Percentiles rank a stretch among this genome's conserved stretches.
Conservation (phyloP, 2,888 invertebrate species). For the Plagiodera versicolora region DNA sequence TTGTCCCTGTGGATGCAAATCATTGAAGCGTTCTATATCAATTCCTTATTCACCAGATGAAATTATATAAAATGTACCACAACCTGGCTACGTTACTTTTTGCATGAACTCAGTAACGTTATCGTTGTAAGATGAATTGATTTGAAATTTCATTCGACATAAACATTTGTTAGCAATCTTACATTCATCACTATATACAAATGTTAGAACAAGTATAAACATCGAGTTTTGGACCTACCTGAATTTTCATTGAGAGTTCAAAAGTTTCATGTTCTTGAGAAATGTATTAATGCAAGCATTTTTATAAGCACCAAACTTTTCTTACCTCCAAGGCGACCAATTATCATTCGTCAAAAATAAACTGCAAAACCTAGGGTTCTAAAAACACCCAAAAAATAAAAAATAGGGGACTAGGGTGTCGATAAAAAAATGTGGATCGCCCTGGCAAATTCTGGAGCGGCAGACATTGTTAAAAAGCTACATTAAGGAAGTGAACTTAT, state of each 20-base stretch:
- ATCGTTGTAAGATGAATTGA: too few species aligned
- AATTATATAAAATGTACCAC: too few species aligned
- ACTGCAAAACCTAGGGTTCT: slow-evolving; percentile 7
- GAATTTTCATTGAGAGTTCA: neutral
- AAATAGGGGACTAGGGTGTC: slow-evolving; percentile 35
- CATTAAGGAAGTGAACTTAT: slow-evolving; percentile 28
- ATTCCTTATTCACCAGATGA: too few species aligned
- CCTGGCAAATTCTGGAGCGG: slow-evolving; percentile 70
- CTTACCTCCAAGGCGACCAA: slow-evolving; percentile 51
- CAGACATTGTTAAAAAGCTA: slow-evolving; percentile 41
- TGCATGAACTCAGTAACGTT: too few species aligned
- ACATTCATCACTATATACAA: too few species aligned
- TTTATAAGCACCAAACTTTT: slow-evolving; percentile 21
- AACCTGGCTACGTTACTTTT: too few species aligned
- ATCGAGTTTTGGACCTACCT: too few species aligned
- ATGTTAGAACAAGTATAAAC: too few species aligned
- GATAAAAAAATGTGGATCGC: slow-evolving; percentile 58
- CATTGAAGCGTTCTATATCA: too few species aligned
- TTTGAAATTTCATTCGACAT: too few species aligned
- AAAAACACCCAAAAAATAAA: slow-evolving; percentile 15
- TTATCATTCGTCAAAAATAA: slow-evolving; percentile 38
- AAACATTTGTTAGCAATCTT: too few species aligned
- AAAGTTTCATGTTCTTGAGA: neutral
- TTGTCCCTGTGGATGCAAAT: too few species aligned
- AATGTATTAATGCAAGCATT: neutral